phyloP scores from a whole-genome alignment of 2,113 vertebrate species.

The Cheirogaleus medius region DNA sequence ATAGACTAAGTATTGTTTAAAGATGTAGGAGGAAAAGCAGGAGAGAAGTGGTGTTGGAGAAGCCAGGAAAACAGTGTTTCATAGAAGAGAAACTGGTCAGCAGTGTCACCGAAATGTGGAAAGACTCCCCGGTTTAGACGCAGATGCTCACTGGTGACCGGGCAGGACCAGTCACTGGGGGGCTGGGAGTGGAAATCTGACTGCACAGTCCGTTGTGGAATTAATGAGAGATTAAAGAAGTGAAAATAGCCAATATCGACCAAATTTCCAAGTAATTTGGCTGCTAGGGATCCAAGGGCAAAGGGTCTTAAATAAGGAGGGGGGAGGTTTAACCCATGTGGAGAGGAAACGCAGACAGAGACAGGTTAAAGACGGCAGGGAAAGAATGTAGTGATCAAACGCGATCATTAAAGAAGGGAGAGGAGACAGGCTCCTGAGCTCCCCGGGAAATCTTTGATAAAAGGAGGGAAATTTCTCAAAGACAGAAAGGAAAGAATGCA shows the following conservation, averaged over 20 bases:
- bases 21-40: background rate
- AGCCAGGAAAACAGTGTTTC: background rate
- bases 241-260: background rate
- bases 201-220: background rate
- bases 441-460: background rate
- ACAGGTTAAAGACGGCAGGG: background rate
- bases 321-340: background rate
- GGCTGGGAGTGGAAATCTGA: background rate
- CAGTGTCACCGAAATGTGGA: background rate
- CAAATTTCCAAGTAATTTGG: background rate
- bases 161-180: background rate
- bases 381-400: background rate
- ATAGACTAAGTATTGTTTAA: background rate
- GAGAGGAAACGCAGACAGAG: background rate
- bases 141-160: background rate
- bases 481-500: background rate
- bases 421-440: background rate
- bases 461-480: background rate
- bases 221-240: background rate
- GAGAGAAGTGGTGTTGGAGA: background rate
- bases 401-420: fast-evolving
- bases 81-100: background rate
- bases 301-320: background rate
- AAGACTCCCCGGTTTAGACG: background rate
- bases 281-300: constrained; percentile 8